Conservation (phyloP, 37 sponge, comb jelly and placozoan species). For the Lycopodina hypogea region DNA sequence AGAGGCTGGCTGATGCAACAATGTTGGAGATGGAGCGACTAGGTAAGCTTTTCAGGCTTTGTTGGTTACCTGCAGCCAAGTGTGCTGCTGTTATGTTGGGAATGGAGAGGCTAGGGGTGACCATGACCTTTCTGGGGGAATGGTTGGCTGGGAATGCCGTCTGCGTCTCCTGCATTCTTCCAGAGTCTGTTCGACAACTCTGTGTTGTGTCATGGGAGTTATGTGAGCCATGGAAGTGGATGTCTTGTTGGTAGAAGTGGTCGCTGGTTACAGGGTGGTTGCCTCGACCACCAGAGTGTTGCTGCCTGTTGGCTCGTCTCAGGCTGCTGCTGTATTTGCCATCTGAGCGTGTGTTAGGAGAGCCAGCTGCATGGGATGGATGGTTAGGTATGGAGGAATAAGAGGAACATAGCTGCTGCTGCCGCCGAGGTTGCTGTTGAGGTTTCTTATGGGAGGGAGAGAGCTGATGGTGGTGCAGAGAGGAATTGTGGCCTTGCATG, state of each 20-base stretch:
- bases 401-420: neutral
- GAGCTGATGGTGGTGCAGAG: slow-evolving; percentile 8
- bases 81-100: slow-evolving; percentile 27
- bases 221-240: slow-evolving; percentile 19
- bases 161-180: neutral
- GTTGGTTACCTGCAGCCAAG: neutral
- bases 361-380: neutral
- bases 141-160: neutral
- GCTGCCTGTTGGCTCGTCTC: slow-evolving; percentile 3
- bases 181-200: neutral
- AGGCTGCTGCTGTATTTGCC: slow-evolving; percentile 41
- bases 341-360: too few relatives aligned
- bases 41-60: slow-evolving; percentile 2
- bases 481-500: neutral
- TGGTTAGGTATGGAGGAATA: neutral
- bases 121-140: neutral
- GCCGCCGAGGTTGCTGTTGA: neutral
- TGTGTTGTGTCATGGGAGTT: neutral
- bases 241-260: neutral
- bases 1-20: too few relatives aligned
- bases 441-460: neutral
- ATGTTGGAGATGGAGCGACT: neutral
- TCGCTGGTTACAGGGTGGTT: neutral
- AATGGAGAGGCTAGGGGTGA: slow-evolving; percentile 20
- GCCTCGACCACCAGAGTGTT: neutral